Evolutionary conservation across 2,113 vertebrate genomes (phyloP), one percentile per base, ranked within the genome.

Genomic region (Diphyllodes magnificus): DNA sequence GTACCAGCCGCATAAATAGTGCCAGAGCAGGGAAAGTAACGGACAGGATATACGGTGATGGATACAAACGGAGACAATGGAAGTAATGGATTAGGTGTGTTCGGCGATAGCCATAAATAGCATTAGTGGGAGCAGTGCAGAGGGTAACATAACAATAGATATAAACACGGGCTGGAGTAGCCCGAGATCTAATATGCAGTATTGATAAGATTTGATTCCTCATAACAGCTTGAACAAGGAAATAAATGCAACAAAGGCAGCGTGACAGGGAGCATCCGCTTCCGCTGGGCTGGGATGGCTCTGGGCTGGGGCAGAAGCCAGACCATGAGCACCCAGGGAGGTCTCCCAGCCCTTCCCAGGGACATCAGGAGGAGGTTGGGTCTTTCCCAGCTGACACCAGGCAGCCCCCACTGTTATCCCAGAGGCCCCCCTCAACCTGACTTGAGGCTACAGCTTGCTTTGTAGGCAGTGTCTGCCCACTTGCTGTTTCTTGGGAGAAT

Each of bases 31-130:
- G 80, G 54, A 21, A 56, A 54, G 80, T 66, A 90, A 81, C 51
- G 84, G 31, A 56, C 72, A 86, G 84, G 91, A 90, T 86, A 25
- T 28, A 45, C 75, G 75, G 49, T 69, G 95, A 92, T 70, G 90
- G 92, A 71, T 93, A 82, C 94, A 72, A 65, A 84, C 3, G 0
- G 88, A 87, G 68, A 66, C 93, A 47, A 4, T 71, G 86, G 87
- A 94, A 86, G 73, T 86, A 89, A 92, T 61, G 75, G 30, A 81
- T 53, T 39, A 56, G 42, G 81, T 84, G 37, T 70, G 63, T 77
- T 86, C 44, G 19, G 76, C 1, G 8, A 50, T 45, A 80, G 90
- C 88, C 90, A 60, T 96, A 97, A 96, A 96, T 79, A 97, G 91
- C 70, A 77, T 88, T 87, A 88, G 94, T 72, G 84, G 82, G 33